Evolutionary conservation across 2,797 vertebrate species (phyloP).

Genomic region (Tragopan temminckii): DNA sequence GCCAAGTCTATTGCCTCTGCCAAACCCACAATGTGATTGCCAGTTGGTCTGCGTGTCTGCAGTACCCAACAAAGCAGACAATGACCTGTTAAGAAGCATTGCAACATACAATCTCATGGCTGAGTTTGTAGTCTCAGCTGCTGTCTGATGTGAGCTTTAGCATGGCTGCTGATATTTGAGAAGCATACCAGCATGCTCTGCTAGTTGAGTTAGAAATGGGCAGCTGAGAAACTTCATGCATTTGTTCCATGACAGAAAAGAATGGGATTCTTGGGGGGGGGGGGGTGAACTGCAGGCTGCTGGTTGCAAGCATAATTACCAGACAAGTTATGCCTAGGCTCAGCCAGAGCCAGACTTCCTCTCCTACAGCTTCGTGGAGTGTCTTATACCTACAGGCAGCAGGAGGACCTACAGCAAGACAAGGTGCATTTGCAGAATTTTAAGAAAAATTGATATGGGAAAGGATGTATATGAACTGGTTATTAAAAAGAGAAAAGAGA

Average conservation of each 20-base stretch:
- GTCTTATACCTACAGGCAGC: background rate
- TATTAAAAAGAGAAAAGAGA: background rate
- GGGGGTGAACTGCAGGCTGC: background rate
- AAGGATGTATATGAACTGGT: background rate
- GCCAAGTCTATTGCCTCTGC: background rate
- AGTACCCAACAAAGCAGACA: background rate
- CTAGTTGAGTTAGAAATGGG: background rate
- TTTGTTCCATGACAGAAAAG: background rate
- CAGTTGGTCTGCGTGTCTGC: background rate
- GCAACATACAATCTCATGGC: background rate
- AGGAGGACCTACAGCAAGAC: background rate
- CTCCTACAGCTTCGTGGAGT: accelerated
- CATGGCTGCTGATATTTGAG: accelerated
- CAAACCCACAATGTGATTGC: background rate
- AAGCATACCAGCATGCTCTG: background rate
- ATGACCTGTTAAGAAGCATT: background rate
- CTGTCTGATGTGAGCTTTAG: background rate
- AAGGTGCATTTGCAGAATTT: background rate
- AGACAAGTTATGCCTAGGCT: background rate
- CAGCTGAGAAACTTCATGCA: background rate
- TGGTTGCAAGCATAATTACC: background rate
- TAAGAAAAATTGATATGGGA: background rate
- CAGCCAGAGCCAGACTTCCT: accelerated
- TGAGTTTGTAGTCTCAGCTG: background rate
- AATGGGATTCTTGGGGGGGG: too few species aligned